A percentile compares a stretch with the other conserved stretches of the same genome.
Evolutionary conservation across 2,888 invertebrate species (phyloP).

Genomic region (Patella depressa): DNA sequence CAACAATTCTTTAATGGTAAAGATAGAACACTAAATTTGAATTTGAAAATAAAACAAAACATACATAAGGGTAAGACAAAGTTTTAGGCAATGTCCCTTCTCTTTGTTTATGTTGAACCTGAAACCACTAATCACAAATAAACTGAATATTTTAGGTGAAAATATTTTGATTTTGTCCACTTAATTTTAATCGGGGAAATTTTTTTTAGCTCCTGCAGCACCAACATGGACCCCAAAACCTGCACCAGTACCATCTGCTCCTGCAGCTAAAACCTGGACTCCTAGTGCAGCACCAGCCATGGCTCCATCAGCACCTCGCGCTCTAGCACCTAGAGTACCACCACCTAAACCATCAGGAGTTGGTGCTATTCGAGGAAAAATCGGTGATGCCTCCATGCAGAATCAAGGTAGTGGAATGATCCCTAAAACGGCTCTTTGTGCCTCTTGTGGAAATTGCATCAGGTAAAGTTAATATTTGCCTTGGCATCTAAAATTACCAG

Average conservation of each 20-base stretch:
- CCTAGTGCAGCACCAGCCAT: conserved; percentile 37
- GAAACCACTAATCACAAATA: too few species aligned
- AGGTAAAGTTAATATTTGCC: conserved; percentile 44
- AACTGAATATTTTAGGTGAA: too few species aligned
- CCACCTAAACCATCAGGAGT: conserved; percentile 50
- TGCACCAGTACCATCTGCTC: conserved; percentile 38
- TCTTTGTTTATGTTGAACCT: too few species aligned
- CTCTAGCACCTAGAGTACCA: conserved; percentile 42
- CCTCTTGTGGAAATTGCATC: conserved; percentile 58
- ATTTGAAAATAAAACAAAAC: too few species aligned
- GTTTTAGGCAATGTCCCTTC: too few species aligned
- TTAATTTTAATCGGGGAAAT: too few species aligned
- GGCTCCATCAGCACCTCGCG: conserved; percentile 25
- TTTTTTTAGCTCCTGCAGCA: conserved; percentile 44
- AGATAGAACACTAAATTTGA: too few species aligned
- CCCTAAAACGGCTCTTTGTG: conserved; percentile 48
- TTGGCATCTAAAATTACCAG: too few species aligned
- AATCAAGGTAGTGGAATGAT: conserved; percentile 49
- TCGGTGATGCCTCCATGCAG: conserved; percentile 57
- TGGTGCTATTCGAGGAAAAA: conserved; percentile 59
- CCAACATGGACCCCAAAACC: conserved; percentile 52
- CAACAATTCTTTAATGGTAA: too few species aligned
- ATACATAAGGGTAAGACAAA: too few species aligned
- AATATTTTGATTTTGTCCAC: too few species aligned
- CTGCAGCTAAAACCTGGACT: conserved; percentile 44